phyloP scores from a whole-genome alignment of 1,140 invertebrate genomes.

The Drosophila mayri region DNA sequence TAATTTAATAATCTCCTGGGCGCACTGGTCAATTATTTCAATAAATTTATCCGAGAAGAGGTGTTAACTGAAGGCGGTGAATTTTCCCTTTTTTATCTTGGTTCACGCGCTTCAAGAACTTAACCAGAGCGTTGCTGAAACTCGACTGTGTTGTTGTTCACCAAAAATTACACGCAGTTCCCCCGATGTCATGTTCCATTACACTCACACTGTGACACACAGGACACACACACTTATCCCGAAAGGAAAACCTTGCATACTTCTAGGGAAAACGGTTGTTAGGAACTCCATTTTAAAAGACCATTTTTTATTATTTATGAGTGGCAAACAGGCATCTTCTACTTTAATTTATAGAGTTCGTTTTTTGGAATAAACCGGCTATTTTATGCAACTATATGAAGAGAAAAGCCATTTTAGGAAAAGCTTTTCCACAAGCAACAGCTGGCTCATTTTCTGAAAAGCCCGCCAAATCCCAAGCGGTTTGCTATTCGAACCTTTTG shows the following conservation, averaged over 20 bases:
- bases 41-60: slow-evolving; percentile 4
- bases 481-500: slow-evolving; percentile 10
- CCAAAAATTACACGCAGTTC: slow-evolving; percentile 73
- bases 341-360: not conserved
- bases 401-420: slow-evolving; percentile 28
- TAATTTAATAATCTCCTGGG: slow-evolving; percentile 53
- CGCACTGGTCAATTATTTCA: slow-evolving; percentile 28
- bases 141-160: slow-evolving; percentile 76
- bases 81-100: not conserved
- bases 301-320: not conserved
- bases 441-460: slow-evolving; percentile 58
- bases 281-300: not conserved
- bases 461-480: slow-evolving; percentile 31
- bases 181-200: slow-evolving; percentile 39
- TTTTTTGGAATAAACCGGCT: slow-evolving; percentile 17
- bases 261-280: not conserved
- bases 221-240: slow-evolving; percentile 1
- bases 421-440: slow-evolving; percentile 66
- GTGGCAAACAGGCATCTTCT: not conserved
- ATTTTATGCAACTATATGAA: slow-evolving; percentile 15
- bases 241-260: not conserved
- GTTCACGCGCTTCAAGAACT: slow-evolving; percentile 59
- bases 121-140: slow-evolving; percentile 69
- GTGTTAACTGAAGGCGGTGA: slow-evolving; percentile 21
- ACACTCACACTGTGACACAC: slow-evolving; percentile 18